phyloP scores from a whole-genome alignment of 2,888 invertebrate genomes.

The Melanchra persicariae region DNA sequence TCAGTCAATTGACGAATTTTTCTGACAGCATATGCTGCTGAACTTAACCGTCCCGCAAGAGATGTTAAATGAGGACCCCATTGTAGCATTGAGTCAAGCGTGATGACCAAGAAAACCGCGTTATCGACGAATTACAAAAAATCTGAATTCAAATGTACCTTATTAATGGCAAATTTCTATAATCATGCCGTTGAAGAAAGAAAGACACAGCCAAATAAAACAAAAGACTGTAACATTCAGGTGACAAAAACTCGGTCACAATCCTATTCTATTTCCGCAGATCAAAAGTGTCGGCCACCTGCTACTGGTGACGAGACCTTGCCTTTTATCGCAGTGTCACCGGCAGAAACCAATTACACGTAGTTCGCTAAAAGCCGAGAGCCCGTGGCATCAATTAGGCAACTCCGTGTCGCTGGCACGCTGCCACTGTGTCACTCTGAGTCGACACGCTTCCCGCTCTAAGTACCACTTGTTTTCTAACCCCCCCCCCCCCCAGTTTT shows the following conservation, averaged over 20 bases:
- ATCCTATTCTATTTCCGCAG: constrained; percentile 18
- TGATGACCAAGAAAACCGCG: too few species aligned
- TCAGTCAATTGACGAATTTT: too few species aligned
- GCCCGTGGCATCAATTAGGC: constrained; percentile 64
- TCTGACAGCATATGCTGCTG: too few species aligned
- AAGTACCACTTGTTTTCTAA: constrained; percentile 56
- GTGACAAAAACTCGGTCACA: constrained; percentile 1
- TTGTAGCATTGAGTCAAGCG: too few species aligned
- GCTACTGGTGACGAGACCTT: constrained; percentile 43
- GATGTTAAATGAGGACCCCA: too few species aligned
- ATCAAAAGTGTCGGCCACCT: constrained; percentile 25
- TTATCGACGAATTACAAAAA: too few species aligned
- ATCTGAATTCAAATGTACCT: too few species aligned
- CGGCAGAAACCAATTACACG: constrained; percentile 65
- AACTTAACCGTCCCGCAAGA: too few species aligned
- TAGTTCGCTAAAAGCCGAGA: constrained; percentile 63
- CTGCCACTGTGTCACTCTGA: constrained; percentile 56
- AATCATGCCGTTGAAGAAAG: background rate
- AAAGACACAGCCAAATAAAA: background rate
- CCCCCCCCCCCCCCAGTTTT: constrained; percentile 39
- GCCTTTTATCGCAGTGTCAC: constrained; percentile 52
- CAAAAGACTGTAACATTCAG: constrained; percentile 1
- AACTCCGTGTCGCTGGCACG: constrained; percentile 54
- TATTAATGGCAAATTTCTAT: too few species aligned
- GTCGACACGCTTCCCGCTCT: constrained; percentile 44